Percentiles rank a stretch among this genome's conserved stretches.
Evolutionary conservation across 1,140 invertebrate species (phyloP).

Genomic region (Bombus terrestris): DNA sequence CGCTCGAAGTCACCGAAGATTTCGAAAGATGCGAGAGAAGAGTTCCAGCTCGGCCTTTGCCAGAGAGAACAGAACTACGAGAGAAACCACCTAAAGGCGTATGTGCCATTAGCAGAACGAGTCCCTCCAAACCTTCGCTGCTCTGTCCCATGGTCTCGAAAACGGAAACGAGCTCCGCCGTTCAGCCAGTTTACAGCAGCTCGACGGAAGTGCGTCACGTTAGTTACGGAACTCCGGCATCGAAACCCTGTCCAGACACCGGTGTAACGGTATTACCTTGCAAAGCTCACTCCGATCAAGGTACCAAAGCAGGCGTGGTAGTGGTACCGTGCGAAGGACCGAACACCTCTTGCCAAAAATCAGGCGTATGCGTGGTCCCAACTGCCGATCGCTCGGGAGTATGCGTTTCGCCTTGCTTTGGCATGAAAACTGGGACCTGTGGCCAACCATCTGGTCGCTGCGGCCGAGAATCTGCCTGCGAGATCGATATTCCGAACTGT

Average conservation of each 20-base stretch:
- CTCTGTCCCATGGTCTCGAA: slow-evolving; percentile 70
- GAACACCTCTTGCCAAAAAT: slow-evolving; percentile 61
- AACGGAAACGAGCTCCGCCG: slow-evolving; percentile 62
- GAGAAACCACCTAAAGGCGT: slow-evolving; percentile 20
- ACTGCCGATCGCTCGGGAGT: slow-evolving; percentile 76
- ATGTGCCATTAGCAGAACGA: slow-evolving; percentile 73
- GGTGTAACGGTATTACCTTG: slow-evolving; percentile 78
- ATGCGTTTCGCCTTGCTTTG: slow-evolving; percentile 77
- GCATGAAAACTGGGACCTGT: slow-evolving; percentile 62
- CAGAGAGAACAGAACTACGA: background rate
- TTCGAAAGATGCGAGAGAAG: slow-evolving; percentile 69
- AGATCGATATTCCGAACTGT: slow-evolving; percentile 68
- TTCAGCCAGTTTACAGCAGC: slow-evolving; percentile 70
- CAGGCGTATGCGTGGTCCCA: slow-evolving; percentile 75
- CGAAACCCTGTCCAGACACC: slow-evolving; percentile 73
- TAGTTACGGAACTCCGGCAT: slow-evolving; percentile 65
- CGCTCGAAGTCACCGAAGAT: slow-evolving; percentile 67
- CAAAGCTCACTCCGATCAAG: slow-evolving; percentile 73
- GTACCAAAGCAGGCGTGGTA: slow-evolving; percentile 75
- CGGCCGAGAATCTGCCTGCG: slow-evolving; percentile 71
- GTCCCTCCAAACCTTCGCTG: slow-evolving; percentile 59
- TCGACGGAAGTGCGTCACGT: slow-evolving; percentile 75
- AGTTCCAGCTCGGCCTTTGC: slow-evolving; percentile 12
- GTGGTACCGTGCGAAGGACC: slow-evolving; percentile 76
- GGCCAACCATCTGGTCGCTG: slow-evolving; percentile 72